Evolutionary conservation across 2,797 vertebrate genomes (phyloP).

Genomic region (Champsocephalus esox): DNA sequence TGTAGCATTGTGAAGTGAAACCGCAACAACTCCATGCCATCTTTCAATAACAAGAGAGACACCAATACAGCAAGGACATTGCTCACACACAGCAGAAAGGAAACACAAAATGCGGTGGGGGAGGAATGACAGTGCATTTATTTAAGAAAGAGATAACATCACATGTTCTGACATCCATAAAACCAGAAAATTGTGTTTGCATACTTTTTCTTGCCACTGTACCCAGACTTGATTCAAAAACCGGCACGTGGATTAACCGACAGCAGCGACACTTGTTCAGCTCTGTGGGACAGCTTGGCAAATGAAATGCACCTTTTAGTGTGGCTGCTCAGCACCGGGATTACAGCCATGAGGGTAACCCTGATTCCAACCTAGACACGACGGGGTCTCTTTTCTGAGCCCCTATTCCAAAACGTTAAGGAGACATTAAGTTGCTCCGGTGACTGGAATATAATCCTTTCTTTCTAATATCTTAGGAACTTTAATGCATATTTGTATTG

Average conservation of each 20-base stretch:
- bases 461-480: neutral
- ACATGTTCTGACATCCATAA: too few relatives aligned
- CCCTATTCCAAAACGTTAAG: slow-evolving; percentile 27
- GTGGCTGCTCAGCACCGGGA: slow-evolving; percentile 46
- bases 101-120: too few relatives aligned
- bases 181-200: too few relatives aligned
- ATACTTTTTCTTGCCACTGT: too few relatives aligned
- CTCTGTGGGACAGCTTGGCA: slow-evolving; percentile 38
- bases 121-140: too few relatives aligned
- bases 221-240: slow-evolving; percentile 4
- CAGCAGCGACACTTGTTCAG: slow-evolving; percentile 26
- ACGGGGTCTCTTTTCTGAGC: slow-evolving; percentile 26
- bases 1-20: neutral
- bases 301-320: slow-evolving; percentile 60
- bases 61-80: neutral
- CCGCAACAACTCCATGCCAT: neutral
- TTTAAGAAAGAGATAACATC: too few relatives aligned
- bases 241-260: slow-evolving; percentile 30
- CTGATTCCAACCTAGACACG: slow-evolving; percentile 44
- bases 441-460: slow-evolving; percentile 15
- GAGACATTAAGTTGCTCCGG: slow-evolving; percentile 28
- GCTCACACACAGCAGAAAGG: too few relatives aligned
- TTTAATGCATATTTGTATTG: neutral
- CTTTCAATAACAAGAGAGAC: too few relatives aligned
- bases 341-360: slow-evolving; percentile 57